Conservation (phyloP, 2,113 vertebrate species). For the Actenoides hombroni region DNA sequence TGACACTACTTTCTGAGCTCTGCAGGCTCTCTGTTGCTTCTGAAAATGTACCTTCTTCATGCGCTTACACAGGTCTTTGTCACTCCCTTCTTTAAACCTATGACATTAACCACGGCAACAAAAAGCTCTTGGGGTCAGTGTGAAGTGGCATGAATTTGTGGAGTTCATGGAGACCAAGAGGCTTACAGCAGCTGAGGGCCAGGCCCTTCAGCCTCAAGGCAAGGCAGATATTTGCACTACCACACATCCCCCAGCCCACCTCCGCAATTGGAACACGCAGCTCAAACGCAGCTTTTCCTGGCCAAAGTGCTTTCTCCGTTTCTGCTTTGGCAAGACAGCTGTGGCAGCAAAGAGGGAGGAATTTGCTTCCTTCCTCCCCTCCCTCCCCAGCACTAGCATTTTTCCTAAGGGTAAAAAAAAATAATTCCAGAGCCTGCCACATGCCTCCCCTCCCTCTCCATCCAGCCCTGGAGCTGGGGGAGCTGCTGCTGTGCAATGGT, state of each 20-base stretch:
- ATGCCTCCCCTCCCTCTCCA: background rate
- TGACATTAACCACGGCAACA: background rate
- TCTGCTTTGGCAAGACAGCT: background rate
- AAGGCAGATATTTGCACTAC: background rate
- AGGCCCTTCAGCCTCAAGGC: background rate
- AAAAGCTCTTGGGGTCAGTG: background rate
- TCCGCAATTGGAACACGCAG: rapidly evolving
- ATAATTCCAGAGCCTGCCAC: background rate
- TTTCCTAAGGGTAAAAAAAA: background rate
- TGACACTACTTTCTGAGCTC: background rate
- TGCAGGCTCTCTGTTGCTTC: background rate
- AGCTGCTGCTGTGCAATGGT: rapidly evolving
- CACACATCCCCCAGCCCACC: background rate
- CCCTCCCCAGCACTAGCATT: background rate
- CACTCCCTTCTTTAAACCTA: background rate
- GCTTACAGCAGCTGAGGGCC: background rate
- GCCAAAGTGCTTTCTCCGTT: background rate
- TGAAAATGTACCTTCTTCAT: background rate
- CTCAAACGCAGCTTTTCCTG: background rate
- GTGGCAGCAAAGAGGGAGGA: background rate
- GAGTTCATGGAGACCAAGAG: background rate
- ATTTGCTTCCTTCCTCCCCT: background rate
- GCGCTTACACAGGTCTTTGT: background rate
- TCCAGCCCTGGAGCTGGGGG: rapidly evolving
- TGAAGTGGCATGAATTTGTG: background rate